Evolutionary conservation across 2,113 vertebrate species (phyloP), one percentile per base, ranked within the genome.

Genomic region (Epinephelus fuscoguttatus): DNA sequence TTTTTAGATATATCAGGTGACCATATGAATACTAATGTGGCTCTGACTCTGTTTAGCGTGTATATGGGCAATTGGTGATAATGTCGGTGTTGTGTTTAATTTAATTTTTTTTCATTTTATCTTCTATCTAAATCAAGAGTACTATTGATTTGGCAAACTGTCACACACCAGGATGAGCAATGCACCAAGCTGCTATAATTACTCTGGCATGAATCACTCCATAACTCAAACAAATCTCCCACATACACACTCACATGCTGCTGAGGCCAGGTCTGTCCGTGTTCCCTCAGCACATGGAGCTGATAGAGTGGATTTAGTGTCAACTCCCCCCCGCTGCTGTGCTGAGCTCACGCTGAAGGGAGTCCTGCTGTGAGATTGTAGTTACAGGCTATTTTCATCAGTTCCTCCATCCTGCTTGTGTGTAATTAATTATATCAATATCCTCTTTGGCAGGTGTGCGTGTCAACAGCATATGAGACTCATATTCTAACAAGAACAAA

Each of bases 311-410:
- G 33, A 70, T 81, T 76, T 21, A 47, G 13, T 75, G 27, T 50
- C 49, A 85, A 21, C 82, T 23, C 47, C 55, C 60, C 64, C 62
- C 71, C 68, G 63, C 63, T 62, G 61, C 27, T 49, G 3, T 21
- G 52, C 45, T 64, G 60, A 75, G 56, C 42, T 25, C 75, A 49
- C 9, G 23, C 72, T 71, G 50, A 68, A 66, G 64, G 49, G 66
- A 67, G 66, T 72, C 72, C 75, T 80, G 75, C 83, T 61, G 85
- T 33, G 70, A 25, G 56, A 60, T 15, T 72, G 25, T 17, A 53
- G 47, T 49, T 62, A 23, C 42, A 52, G 55, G 45, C 79, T 81
- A 73, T 81, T 80, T 68, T 73, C 5, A 63, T 70, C 81, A 80
- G 61, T 53, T 80, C 15, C 61, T 72, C 52, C 53, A 60, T 82